Conservation (phyloP, 2,888 invertebrate species). For the Drosophila limbata region DNA sequence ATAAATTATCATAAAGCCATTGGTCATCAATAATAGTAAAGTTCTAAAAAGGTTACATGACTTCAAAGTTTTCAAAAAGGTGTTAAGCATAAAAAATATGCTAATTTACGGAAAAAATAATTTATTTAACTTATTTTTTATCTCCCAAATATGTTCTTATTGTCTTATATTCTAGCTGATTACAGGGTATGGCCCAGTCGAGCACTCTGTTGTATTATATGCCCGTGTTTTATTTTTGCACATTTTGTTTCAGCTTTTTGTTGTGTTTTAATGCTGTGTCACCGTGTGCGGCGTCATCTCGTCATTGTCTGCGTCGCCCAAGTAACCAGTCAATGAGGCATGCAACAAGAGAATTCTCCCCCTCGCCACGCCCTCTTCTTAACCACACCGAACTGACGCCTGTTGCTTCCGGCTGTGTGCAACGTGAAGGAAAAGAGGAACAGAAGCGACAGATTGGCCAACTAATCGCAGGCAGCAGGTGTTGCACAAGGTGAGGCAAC, state of each 20-base stretch:
- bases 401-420: constrained; percentile 56
- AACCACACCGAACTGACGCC: constrained; percentile 33
- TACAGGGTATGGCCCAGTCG: constrained; percentile 3
- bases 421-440: not conserved
- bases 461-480: constrained; percentile 27
- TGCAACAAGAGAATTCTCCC: constrained; percentile 27
- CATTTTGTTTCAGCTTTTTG: constrained; percentile 13
- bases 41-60: too few relatives aligned
- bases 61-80: too few relatives aligned
- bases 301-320: constrained; percentile 51
- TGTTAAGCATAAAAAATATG: too few relatives aligned
- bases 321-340: constrained; percentile 70
- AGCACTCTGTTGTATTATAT: not conserved
- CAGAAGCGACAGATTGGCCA: constrained; percentile 24
- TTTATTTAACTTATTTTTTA: too few relatives aligned
- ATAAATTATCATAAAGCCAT: not conserved
- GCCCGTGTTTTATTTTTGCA: constrained; percentile 33
- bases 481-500: constrained; percentile 3
- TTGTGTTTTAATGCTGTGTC: constrained; percentile 41
- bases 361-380: too few relatives aligned
- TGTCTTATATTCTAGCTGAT: not conserved
- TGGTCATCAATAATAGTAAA: too few relatives aligned
- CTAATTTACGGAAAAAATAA: too few relatives aligned
- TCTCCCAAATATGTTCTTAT: too few relatives aligned
- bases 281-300: constrained; percentile 40